Base-by-base conservation (phyloP, 1,140 invertebrate genomes). In the Lanistes nyassanus region DNA sequence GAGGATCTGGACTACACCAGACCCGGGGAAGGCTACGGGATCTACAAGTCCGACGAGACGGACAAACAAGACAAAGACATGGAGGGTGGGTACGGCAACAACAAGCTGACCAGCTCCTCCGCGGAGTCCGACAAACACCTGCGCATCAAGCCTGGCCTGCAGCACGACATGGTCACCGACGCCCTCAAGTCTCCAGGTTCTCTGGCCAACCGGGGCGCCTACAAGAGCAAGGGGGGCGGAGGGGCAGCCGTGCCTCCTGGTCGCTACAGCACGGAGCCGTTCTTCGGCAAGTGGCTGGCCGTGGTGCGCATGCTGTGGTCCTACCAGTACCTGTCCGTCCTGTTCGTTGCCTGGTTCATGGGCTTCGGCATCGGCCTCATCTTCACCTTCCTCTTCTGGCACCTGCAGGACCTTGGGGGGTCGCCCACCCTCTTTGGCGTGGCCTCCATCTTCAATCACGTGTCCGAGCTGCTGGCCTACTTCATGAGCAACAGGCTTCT, bases 371-470 rank as follows among this genome's bases (percentile, higher is more conserved):
- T 99, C 82, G 98, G 98, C 0, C 91, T 99, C 78, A 98, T 99
- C 76, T 99, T 99, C 89, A 98, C 98, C 2, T 99, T 99, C 90
- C 93, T 99, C 34, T 99, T 99, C 90, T 99, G 98, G 98, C 98
- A 99, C 91, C 91, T 99, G 51, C 96, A 72, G 91, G 98, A 99
- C 87, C 95, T 97, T 82, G 97, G 96, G 3, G 98, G 98, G 23
- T 94, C 96, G 0, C 97, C 98, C 5, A 99, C 98, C 0, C 92
- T 99, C 0, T 99, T 99, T 85, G 98, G 98, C 67, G 94, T 99
- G 31, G 97, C 97, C 0, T 99, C 97, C 0, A 96, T 99, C 53
- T 98, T 99, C 85, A 99, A 99, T 90, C 98, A 99, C 88, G 95
- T 98, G 75, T 99, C 97, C 0, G 98, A 99, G 91, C 97, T 99